Conservation (phyloP, 2,113 vertebrate species). For the Aspiorhynchus laticeps region DNA sequence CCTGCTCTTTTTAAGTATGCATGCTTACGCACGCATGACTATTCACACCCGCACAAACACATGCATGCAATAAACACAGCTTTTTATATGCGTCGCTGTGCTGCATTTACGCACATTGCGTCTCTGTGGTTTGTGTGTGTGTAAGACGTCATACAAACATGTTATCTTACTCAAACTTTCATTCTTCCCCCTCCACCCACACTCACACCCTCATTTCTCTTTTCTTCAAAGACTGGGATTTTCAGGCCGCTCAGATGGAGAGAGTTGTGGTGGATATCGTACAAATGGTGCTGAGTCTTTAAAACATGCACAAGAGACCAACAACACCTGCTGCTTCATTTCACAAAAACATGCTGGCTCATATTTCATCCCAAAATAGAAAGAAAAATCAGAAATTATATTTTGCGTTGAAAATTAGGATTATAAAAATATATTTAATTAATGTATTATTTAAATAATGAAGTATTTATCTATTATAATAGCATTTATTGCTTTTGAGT, state of each 20-base stretch:
- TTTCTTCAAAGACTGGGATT: constrained; percentile 19
- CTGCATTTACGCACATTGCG: background rate
- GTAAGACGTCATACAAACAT: background rate
- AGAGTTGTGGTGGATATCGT: background rate
- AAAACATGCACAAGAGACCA: background rate
- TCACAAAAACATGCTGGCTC: background rate
- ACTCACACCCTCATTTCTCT: constrained; percentile 13
- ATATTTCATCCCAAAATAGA: background rate
- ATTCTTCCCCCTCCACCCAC: constrained; percentile 17
- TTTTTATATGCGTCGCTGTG: background rate
- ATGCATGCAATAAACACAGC: background rate
- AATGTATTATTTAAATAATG: background rate
- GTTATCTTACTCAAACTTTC: constrained; percentile 37
- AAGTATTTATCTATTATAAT: background rate
- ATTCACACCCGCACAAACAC: background rate
- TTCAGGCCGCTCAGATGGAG: background rate
- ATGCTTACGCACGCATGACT: background rate
- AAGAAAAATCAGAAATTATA: too few species aligned
- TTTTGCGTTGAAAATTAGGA: background rate
- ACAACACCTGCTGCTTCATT: background rate
- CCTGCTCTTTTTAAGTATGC: constrained; percentile 1
- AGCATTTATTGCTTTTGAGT: background rate
- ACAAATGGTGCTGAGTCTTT: background rate
- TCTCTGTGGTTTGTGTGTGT: constrained; percentile 29
- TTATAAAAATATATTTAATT: background rate